Percentiles rank a stretch among this genome's conserved stretches.
Evolutionary conservation across 2,113 vertebrate genomes (phyloP).

Genomic region (Mormyrus lacerda): DNA sequence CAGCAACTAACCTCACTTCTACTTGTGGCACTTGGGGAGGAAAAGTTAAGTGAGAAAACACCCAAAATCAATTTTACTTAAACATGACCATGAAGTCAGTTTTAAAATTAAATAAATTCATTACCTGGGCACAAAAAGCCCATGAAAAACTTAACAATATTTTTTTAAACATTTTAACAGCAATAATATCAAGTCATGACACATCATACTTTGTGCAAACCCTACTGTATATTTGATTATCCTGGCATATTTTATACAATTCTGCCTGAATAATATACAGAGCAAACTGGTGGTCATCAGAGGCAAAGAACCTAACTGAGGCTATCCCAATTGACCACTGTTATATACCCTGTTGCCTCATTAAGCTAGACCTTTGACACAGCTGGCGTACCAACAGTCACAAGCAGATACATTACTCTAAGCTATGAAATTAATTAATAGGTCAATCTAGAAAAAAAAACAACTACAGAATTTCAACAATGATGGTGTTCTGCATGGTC

Average conservation of each 20-base stretch:
- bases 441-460: neutral
- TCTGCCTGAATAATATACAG: neutral
- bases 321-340: neutral
- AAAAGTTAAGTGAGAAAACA: neutral
- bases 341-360: neutral
- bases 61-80: neutral
- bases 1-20: neutral
- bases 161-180: too few relatives aligned
- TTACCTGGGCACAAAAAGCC: too few relatives aligned
- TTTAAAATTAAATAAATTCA: too few relatives aligned
- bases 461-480: neutral
- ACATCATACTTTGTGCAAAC: too few relatives aligned
- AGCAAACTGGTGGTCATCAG: neutral
- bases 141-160: too few relatives aligned
- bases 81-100: neutral
- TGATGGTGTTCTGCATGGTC: neutral
- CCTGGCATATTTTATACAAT: too few relatives aligned
- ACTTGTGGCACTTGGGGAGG: neutral
- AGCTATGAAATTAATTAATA: neutral
- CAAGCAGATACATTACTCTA: neutral
- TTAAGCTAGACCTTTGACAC: constrained; percentile 9
- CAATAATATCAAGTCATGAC: too few relatives aligned
- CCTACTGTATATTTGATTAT: too few relatives aligned
- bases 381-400: neutral
- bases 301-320: neutral